Conservation (phyloP, 2,113 vertebrate genomes). For the Tyrannus savana region DNA sequence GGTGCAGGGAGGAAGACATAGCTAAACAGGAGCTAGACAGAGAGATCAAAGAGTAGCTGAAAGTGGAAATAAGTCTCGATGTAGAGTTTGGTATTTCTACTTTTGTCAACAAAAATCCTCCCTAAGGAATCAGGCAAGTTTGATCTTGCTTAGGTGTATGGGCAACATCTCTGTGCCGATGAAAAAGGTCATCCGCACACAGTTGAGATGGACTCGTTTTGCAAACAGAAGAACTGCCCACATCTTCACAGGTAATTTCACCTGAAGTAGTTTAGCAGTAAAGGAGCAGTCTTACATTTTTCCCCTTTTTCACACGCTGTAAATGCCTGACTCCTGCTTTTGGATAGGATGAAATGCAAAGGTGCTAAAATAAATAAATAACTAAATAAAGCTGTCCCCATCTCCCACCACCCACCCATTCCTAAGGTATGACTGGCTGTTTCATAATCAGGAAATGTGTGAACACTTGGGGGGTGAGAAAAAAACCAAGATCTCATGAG, state of each 20-base stretch:
- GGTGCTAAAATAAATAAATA: neutral
- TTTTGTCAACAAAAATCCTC: constrained; percentile 9
- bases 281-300: neutral
- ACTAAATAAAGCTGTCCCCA: neutral
- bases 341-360: neutral
- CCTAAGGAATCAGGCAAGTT: neutral
- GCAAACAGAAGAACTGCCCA: neutral
- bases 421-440: neutral
- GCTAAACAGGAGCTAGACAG: neutral
- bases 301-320: neutral
- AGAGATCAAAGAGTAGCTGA: neutral
- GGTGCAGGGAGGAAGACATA: neutral
- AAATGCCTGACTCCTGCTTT: neutral
- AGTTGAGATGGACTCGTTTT: neutral
- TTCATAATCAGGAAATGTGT: neutral
- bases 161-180: neutral
- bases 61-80: neutral
- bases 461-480: neutral
- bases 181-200: neutral
- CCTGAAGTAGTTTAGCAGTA: neutral
- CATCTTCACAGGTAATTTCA: neutral
- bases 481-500: neutral
- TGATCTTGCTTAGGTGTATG: neutral
- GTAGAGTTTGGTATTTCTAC: neutral
- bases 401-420: neutral